Conservation (phyloP, 2,113 vertebrate species). For the Melanerpes formicivorus region DNA sequence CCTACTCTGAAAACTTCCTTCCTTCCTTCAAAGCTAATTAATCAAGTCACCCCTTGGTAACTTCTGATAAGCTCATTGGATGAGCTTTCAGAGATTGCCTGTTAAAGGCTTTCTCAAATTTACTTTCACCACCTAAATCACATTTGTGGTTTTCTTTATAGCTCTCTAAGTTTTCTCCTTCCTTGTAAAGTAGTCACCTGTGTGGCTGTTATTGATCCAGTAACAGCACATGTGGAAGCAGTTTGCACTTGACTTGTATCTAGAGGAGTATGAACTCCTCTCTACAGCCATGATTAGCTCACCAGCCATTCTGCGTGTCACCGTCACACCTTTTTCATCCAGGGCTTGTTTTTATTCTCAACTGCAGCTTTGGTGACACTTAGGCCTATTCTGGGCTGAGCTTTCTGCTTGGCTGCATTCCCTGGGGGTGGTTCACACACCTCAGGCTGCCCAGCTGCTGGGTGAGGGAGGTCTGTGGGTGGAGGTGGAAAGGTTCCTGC, state of each 20-base stretch:
- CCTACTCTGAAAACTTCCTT: not conserved
- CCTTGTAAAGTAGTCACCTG: not conserved
- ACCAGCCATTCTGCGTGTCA: rapidly evolving
- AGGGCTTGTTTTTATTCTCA: not conserved
- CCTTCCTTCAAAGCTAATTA: not conserved
- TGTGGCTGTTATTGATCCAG: rapidly evolving
- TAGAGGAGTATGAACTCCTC: rapidly evolving
- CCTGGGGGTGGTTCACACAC: rapidly evolving
- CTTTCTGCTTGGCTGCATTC: not conserved
- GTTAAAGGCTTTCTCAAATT: not conserved
- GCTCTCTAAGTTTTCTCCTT: not conserved
- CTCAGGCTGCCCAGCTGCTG: not conserved
- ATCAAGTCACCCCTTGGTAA: not conserved
- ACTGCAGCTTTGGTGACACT: not conserved
- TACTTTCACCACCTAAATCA: not conserved
- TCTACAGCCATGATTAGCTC: not conserved
- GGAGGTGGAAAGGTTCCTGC: not conserved
- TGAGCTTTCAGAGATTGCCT: not conserved
- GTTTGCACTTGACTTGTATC: not conserved
- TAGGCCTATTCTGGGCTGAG: not conserved
- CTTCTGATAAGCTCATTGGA: not conserved
- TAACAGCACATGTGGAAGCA: rapidly evolving
- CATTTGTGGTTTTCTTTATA: not conserved
- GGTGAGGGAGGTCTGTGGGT: not conserved
- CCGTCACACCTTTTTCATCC: not conserved